Conservation (phyloP, 2,888 invertebrate genomes). For the Lithophane leautieri region DNA sequence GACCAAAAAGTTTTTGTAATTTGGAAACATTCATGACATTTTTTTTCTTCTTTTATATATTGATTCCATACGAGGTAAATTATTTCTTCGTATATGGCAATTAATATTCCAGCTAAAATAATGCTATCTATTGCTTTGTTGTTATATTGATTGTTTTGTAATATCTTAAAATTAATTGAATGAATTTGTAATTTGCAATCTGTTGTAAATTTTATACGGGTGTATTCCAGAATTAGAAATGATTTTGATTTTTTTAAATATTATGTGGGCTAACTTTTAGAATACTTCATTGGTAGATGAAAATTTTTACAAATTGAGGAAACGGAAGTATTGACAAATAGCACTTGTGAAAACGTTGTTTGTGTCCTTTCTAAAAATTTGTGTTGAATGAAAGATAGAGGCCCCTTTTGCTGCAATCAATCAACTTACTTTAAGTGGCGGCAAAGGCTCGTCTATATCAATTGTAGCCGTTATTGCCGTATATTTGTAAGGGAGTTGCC, state of each 20-base stretch:
- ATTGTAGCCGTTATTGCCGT: slow-evolving; percentile 76
- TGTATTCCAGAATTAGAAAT: too few species aligned
- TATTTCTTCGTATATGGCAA: too few species aligned
- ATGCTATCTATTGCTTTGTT: too few species aligned
- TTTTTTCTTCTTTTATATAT: not conserved
- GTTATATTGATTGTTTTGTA: too few species aligned
- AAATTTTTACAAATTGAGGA: not conserved
- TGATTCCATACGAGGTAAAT: too few species aligned
- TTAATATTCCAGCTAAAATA: too few species aligned
- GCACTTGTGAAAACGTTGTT: not conserved
- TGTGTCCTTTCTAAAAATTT: slow-evolving; percentile 3
- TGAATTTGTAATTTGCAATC: too few species aligned
- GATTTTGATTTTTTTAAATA: not conserved
- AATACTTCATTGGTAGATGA: not conserved
- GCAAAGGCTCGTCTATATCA: slow-evolving; percentile 80
- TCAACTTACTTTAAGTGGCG: slow-evolving; percentile 80
- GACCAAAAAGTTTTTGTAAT: not conserved
- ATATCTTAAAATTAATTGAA: too few species aligned
- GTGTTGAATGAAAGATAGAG: slow-evolving; percentile 57
- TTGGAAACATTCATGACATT: too few species aligned
- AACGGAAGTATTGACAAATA: not conserved
- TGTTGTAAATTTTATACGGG: too few species aligned
- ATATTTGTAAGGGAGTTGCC: slow-evolving; percentile 73
- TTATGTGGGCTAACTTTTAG: not conserved
- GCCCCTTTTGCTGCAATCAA: slow-evolving; percentile 74